Evolutionary conservation across 2,888 invertebrate species (phyloP), one percentile per base, ranked within the genome.

Genomic region (Patella caerulea): DNA sequence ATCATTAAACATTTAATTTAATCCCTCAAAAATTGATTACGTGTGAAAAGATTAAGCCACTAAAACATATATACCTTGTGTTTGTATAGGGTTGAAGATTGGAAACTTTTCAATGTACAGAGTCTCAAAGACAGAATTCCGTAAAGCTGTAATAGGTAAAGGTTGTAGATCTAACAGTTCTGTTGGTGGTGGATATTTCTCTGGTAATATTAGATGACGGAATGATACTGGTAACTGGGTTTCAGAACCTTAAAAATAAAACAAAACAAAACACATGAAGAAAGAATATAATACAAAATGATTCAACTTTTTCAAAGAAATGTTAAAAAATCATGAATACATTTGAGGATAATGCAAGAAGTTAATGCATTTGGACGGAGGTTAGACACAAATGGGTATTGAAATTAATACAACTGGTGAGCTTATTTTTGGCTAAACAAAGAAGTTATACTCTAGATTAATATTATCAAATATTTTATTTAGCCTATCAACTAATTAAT

Each of bases 1-100:
- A 65, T 2, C n/a, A 19, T 65, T 65, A 17, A 17, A 7, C 17
- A 65, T 4, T n/a, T n/a, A 65, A 65, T 65, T 9, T n/a, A n/a
- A 65, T 65, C 5, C 7, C 17, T 7, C 17, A 5, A 19, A 7
- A n/a, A 19, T 65, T 3, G 3, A 5, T n/a, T 65, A 7, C 3
- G 19, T 34, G 34, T 34, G 34, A 34, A 19, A 74, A 53, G 17
- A n/a, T 69, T 7, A 14, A 24, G 17, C 19, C n/a, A 12, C 55
- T 53, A 17, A 17, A 15, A 70, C 4, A 52, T 17, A 70, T 78
- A 73, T 79, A 93, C 93, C 92, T 93, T 98, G 98, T 0, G 99
- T 99, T 92, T 99, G 99, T 79, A 99, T 98, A 0, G 99, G 98
- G 92, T 99, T 99, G 92, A 99, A 99, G 91, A 98, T 97, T 2